These are phyloP conservation scores for Muscina levida DNA, from an alignment of 2,888 invertebrate species.

Conservation along the genomic window DNA sequence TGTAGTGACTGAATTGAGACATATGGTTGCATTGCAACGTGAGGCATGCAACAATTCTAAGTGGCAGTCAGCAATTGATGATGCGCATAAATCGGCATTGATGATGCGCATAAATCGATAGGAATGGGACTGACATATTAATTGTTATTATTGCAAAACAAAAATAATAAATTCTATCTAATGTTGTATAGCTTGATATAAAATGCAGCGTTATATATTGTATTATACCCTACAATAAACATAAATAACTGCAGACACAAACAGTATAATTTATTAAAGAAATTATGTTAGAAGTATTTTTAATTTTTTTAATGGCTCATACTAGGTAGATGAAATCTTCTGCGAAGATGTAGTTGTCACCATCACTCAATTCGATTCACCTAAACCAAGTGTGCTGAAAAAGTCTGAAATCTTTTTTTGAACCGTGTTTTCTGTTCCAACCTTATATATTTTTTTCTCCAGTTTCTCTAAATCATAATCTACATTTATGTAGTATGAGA, in stretches of 20 bases:
- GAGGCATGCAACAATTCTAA: constrained; percentile 17
- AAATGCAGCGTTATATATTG: constrained; percentile 5
- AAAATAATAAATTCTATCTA: background rate
- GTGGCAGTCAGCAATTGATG: background rate
- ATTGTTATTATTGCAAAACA: constrained; percentile 11
- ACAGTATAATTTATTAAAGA: background rate
- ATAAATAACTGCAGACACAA: background rate
- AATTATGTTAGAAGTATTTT: background rate
- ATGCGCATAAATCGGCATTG: constrained; percentile 3
- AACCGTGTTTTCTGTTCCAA: too few relatives aligned
- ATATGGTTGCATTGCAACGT: background rate
- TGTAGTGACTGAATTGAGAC: constrained; percentile 31
- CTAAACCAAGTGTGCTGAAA: too few relatives aligned
- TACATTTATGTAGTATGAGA: too few relatives aligned
- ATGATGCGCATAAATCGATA: constrained; percentile 10
- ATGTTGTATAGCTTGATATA: background rate
- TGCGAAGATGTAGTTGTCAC: background rate
- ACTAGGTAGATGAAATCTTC: background rate
- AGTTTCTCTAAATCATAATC: too few relatives aligned
- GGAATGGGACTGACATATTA: constrained; percentile 1
- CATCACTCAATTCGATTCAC: too few relatives aligned
- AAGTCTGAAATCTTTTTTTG: too few relatives aligned
- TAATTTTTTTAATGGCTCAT: background rate
- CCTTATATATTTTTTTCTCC: too few relatives aligned
- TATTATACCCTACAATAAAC: background rate